Base-by-base conservation (phyloP, 2,888 invertebrate species). In the Portevinia maculata region DNA sequence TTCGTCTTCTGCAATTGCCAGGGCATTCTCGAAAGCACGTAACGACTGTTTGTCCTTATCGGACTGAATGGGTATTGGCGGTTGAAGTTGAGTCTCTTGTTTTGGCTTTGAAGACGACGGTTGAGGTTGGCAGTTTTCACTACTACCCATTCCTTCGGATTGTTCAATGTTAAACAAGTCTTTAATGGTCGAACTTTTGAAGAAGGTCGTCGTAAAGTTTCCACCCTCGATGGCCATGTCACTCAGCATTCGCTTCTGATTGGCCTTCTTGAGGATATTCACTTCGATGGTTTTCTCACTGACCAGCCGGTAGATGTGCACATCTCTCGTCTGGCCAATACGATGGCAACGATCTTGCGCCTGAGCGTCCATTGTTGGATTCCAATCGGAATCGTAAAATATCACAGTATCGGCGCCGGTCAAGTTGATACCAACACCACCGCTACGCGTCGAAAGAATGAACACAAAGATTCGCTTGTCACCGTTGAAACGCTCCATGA, bases 371-470 rank as follows among this genome's bases (percentile, higher is more conserved):
- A 99, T 99, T 4, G 99, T 99, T 59, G 99, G 99, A 93, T 99
- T 99, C 99, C 99, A 99, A 92, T 99, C 99, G 84, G 98, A 98
- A 92, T 99, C 99, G 91, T 99, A 99, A 92, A 99, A 99, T 90
- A 99, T 96, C 86, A 99, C 99, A 87, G 98, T 97, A 92, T 99
- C 99, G 48, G 99, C 99, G 85, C 99, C 99, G 32, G 99, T 99
- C 86, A 99, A 93, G 93, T 99, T 99, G 55, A 99, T 97, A 67
- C 99, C 99, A 50, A 99, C 95, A 87, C 99, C 99, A 87, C 99
- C 99, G 65, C 98, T 98, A 75, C 99, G 94, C 57, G 99, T 99
- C 3, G 99, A 99, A 86, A 99, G 92, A 88, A 99, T 99, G 91
- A 99, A 99, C 87, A 95, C 97, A 92, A 99, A 99, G 87, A 99